A percentile compares a stretch with the other conserved stretches of the same genome.
phyloP scores from a whole-genome alignment of 2,888 invertebrate species.

The Margaritifera margaritifera region DNA sequence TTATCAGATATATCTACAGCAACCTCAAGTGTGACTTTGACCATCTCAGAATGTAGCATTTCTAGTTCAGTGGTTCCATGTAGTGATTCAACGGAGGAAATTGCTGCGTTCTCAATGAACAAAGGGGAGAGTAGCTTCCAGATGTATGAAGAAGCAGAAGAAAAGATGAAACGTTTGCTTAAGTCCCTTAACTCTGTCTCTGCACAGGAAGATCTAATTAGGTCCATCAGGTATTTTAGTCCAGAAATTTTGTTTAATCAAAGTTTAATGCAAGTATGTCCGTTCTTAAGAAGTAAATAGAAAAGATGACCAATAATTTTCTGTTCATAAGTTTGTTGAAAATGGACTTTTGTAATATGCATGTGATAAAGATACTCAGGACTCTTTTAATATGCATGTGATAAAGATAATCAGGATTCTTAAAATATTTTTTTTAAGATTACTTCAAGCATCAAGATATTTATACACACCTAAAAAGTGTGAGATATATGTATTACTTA shows the following conservation, averaged over 20 bases:
- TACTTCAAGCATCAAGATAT: too few relatives aligned
- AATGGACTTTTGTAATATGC: too few relatives aligned
- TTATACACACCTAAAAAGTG: too few relatives aligned
- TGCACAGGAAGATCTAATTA: conserved; percentile 77
- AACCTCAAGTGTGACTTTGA: neutral
- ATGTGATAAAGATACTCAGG: too few relatives aligned
- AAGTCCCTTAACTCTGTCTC: conserved; percentile 75
- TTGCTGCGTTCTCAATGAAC: too few relatives aligned
- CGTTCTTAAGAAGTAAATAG: neutral
- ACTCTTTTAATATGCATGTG: too few relatives aligned
- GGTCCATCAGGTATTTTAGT: conserved; percentile 60
- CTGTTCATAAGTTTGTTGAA: too few relatives aligned
- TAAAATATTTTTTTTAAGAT: too few relatives aligned
- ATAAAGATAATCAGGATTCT: too few relatives aligned
- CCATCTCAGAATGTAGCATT: neutral
- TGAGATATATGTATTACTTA: too few relatives aligned
- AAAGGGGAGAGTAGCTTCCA: conserved; percentile 10
- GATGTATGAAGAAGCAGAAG: conserved; percentile 31
- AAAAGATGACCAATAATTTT: neutral
- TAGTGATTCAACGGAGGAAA: too few relatives aligned
- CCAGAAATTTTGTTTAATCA: conserved; percentile 2
- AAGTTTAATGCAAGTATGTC: conserved; percentile 3
- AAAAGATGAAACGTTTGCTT: conserved; percentile 70
- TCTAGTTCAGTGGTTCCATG: too few relatives aligned
- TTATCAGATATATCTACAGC: neutral